Evolutionary conservation across 2,797 vertebrate genomes (phyloP), one percentile per base, ranked within the genome.

Genomic region (Pagetopsis macropterus): DNA sequence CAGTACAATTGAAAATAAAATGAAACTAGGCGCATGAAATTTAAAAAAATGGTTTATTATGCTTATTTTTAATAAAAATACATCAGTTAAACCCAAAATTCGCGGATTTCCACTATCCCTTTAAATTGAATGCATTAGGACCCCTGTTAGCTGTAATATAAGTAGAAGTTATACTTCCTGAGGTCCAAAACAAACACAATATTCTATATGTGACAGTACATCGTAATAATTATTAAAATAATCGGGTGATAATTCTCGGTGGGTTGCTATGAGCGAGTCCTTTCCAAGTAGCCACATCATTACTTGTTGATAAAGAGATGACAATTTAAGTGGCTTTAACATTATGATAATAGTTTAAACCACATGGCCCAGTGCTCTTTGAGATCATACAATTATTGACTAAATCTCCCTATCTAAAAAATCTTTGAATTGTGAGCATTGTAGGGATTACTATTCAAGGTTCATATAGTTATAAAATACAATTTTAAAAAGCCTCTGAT

Each of bases 401-500:
- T 21, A n/a, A 63, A 62, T 49, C 6, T 9, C 27, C 5, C n/a
- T 60, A 60, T 19, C 4, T 48, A 21, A 33, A 68, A 14, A 43
- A 43, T 27, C 16, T 9, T 48, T 19, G 59, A 37, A 19, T 50
- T 54, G 27, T 43, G 15, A 10, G 31, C 9, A 54, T 21, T 52
- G n/a, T 7, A 50, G 37, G 46, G 49, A 61, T 14, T 33, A 44
- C 5, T 44, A n/a, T n/a, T 37, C 23, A 69, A 57, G 5, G 52
- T 23, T 51, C 40, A 45, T 16, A 69, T 58, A 31, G 16, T 44
- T 48, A 55, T 56, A 44, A 23, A 40, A 62, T 64, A 21, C 33
- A 65, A n/a, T 17, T 17, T 27, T 64, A 27, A 27, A 5, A 27
- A 27, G 27, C 27, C 67, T 60, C 23, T 61, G 23, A 71, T 72